These are phyloP conservation scores for Poecile montanus DNA, from an alignment of 2,797 vertebrate genomes.

Conservation along the genomic window DNA sequence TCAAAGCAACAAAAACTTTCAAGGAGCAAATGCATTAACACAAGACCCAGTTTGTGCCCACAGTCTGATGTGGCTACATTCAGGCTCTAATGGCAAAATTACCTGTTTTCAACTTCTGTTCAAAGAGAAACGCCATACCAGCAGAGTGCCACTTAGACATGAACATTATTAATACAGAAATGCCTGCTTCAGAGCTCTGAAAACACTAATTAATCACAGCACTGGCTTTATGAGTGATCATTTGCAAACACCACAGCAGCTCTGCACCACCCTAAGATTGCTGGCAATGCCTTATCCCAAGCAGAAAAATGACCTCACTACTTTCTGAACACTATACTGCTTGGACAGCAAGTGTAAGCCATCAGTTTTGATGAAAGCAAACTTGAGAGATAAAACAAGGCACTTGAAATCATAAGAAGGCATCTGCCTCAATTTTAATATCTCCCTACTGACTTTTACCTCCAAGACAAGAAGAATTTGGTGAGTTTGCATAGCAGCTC, in stretches of 20 bases:
- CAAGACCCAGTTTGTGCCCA: background rate
- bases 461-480: background rate
- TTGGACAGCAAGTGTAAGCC: background rate
- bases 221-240: background rate
- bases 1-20: background rate
- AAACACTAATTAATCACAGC: slow-evolving; percentile 31
- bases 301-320: background rate
- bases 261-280: background rate
- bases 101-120: background rate
- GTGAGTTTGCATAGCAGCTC: background rate
- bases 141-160: background rate
- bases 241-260: background rate
- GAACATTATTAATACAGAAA: background rate
- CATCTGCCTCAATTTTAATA: background rate
- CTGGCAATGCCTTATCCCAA: background rate
- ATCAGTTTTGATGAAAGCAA: background rate
- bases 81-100: slow-evolving; percentile 1
- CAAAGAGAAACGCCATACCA: background rate
- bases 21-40: background rate
- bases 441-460: background rate
- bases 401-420: background rate
- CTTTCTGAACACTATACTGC: background rate
- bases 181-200: background rate
- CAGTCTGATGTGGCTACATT: background rate
- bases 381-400: background rate